Base-by-base conservation (phyloP, 2,797 vertebrate species). In the Acanthopagrus latus region DNA sequence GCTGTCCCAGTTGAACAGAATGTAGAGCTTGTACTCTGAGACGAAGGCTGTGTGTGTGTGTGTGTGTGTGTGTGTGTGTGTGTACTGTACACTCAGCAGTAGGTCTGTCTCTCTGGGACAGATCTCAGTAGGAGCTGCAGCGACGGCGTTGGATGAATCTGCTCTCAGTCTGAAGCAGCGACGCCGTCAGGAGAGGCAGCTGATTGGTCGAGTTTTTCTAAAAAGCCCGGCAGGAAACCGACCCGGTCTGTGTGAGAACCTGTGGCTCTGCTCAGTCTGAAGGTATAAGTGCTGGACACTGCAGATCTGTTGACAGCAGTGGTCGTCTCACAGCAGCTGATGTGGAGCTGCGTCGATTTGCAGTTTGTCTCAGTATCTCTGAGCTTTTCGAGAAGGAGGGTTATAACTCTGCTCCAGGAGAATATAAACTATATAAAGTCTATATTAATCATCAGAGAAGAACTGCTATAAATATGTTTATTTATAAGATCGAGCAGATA, bases 1-100 rank as follows among this genome's bases (percentile, higher is more conserved):
- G 38, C 50, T 81, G 81, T 88, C 85, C 86, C 83, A 88, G 65
- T 76, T 86, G 73, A 84, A 72, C 71, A 79, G 73, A 84, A 88
- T 64, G 25, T 80, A 60, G 81, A 85, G 82, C 84, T 85, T 23
- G 25, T 68, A 17, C 60, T 71, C 13, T 1, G 20, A 72, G 74
- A 77, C 73, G 60, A 73, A 67, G 43, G 46, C 58, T 67, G 56
- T 33, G 47, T 48, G 47, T 48, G 44, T 46, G 43, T 43, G 33
- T 33, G 43, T 71, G 81, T 57, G 48, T 76, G 62, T 41, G 47
- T 38, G 44, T 43, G 60, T 64, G 77, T 60, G 59, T 7, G 66
- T 25, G 48, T 48, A 27, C 1, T 16, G 38, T 59, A 25, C 47
- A n/a, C 77, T 33, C 71, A 76, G 81, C 78, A 64, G 84, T 81